Percentiles rank a stretch among this genome's conserved stretches.
Evolutionary conservation across 2,888 invertebrate genomes (phyloP).

Genomic region (Xanthia icteritia): DNA sequence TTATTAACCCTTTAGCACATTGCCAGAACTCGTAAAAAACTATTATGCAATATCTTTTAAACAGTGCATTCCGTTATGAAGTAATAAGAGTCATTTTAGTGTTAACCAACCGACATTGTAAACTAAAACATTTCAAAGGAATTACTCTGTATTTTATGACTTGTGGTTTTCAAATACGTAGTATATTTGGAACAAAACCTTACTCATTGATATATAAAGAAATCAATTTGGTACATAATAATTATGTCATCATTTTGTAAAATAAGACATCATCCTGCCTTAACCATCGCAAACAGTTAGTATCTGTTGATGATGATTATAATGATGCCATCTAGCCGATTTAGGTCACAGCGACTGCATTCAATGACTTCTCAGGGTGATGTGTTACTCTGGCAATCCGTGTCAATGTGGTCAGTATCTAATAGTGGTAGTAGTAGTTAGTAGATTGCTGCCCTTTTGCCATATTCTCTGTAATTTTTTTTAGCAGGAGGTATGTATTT

Average conservation of each 20-base stretch:
- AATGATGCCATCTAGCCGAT: too few relatives aligned
- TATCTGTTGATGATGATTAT: too few relatives aligned
- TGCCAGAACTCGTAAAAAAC: conserved; percentile 36
- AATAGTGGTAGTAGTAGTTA: background rate
- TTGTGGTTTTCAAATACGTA: conserved; percentile 24
- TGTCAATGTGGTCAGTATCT: background rate
- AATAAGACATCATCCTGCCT: background rate
- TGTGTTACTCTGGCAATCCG: too few relatives aligned
- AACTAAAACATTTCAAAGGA: conserved; percentile 28
- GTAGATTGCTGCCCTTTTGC: background rate
- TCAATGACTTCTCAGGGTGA: background rate
- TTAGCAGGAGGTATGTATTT: background rate
- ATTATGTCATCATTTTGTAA: background rate
- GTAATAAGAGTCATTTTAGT: conserved; percentile 42
- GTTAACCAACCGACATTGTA: conserved; percentile 37
- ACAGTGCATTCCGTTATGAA: conserved; percentile 38
- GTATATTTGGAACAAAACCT: background rate
- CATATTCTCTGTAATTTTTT: background rate
- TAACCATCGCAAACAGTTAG: background rate
- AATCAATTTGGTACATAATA: background rate
- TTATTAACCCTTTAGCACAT: conserved; percentile 31
- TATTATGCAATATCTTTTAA: conserved; percentile 39
- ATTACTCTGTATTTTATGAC: conserved; percentile 31
- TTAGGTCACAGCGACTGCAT: too few relatives aligned
- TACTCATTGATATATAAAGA: background rate